phyloP scores from a whole-genome alignment of 2,888 invertebrate genomes.

The Neoscelio sp. region DNA sequence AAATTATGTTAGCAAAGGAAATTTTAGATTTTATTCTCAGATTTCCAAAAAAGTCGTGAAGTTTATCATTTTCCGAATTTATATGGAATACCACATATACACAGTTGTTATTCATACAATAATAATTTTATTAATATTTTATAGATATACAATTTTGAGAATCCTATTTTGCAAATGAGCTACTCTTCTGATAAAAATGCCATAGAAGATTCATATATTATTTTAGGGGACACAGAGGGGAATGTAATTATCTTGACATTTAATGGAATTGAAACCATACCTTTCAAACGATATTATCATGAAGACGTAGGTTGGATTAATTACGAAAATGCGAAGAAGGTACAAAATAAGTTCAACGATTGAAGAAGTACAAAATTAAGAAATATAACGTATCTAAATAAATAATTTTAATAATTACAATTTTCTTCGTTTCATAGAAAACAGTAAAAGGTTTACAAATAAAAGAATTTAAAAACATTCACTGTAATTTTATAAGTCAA shows the following conservation, averaged over 20 bases:
- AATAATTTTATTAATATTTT: slow-evolving; percentile 10
- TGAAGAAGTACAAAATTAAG: slow-evolving; percentile 10
- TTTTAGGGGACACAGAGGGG: slow-evolving; percentile 91
- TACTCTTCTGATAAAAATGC: slow-evolving; percentile 86
- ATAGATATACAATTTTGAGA: slow-evolving; percentile 86
- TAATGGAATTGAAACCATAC: slow-evolving; percentile 86
- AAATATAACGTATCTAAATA: too few relatives aligned
- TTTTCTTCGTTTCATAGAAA: too few relatives aligned
- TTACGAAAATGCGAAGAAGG: slow-evolving; percentile 85
- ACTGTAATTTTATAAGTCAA: slow-evolving; percentile 89
- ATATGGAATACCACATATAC: too few relatives aligned
- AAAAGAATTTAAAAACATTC: slow-evolving; percentile 85
- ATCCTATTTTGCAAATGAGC: slow-evolving; percentile 85
- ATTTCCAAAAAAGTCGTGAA: too few relatives aligned
- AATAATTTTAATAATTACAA: too few relatives aligned
- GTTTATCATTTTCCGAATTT: too few relatives aligned
- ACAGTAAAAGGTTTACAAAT: slow-evolving; percentile 84
- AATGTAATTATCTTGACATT: slow-evolving; percentile 87
- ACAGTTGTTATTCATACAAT: too few relatives aligned
- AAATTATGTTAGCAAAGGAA: too few relatives aligned
- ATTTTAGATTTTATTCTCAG: too few relatives aligned
- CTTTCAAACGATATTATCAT: slow-evolving; percentile 88
- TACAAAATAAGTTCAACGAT: slow-evolving; percentile 67
- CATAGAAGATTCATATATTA: slow-evolving; percentile 86
- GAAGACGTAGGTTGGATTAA: slow-evolving; percentile 85